phyloP scores from a whole-genome alignment of 2,113 vertebrate species.

The Apus apus region DNA sequence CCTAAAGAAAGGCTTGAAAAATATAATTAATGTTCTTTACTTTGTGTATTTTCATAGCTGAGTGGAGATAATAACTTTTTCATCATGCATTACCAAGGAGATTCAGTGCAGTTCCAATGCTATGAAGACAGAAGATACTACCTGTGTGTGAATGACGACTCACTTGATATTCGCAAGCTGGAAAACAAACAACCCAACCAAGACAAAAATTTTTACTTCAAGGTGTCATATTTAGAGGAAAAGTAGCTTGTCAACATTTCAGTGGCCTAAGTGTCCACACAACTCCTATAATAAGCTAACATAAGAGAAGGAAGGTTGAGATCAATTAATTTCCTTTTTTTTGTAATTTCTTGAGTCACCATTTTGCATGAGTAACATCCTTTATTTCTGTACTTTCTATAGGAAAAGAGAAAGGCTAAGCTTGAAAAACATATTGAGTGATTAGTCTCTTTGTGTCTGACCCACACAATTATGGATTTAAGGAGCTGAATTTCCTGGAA shows the following conservation, averaged over 20 bases:
- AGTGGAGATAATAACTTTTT: conserved; percentile 53
- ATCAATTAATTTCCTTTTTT: background rate
- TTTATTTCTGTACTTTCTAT: background rate
- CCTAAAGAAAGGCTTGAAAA: background rate
- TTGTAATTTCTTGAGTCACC: background rate
- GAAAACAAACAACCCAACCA: background rate
- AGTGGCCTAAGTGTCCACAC: background rate
- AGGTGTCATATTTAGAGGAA: conserved; percentile 30
- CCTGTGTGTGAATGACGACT: conserved; percentile 29
- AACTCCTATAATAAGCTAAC: background rate
- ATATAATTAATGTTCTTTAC: background rate
- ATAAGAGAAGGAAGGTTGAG: background rate
- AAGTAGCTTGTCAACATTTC: background rate
- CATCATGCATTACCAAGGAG: conserved; percentile 66
- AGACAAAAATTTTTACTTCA: conserved; percentile 61
- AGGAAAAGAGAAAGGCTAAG: background rate
- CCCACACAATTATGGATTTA: background rate
- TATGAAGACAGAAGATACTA: conserved; percentile 41
- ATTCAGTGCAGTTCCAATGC: conserved; percentile 63
- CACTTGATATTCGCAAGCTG: conserved; percentile 49
- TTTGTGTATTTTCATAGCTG: conserved; percentile 39
- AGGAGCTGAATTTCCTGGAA: background rate
- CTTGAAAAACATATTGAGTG: background rate
- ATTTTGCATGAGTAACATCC: background rate
- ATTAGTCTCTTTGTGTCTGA: background rate